Conservation (phyloP, 2,113 vertebrate species). For the Dissostichus mawsoni region DNA sequence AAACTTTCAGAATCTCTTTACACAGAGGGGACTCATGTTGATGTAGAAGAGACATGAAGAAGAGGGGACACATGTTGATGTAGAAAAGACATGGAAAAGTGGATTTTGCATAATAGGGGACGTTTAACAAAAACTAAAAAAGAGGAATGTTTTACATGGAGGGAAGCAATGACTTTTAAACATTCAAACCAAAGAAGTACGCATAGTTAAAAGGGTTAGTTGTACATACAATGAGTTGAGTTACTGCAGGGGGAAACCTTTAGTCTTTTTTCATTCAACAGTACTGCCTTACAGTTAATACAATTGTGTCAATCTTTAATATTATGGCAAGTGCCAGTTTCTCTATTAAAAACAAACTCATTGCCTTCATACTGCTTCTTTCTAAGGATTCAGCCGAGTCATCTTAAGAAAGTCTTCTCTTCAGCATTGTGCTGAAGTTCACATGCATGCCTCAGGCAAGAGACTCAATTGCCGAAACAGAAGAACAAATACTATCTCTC, state of each 20-base stretch:
- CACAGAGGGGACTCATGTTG: too few species aligned
- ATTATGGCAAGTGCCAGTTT: conserved; percentile 63
- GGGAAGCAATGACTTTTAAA: conserved; percentile 36
- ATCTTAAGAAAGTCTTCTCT: conserved; percentile 32
- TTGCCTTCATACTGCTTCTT: conserved; percentile 39
- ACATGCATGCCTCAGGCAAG: conserved; percentile 43
- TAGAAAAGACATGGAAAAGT: too few species aligned
- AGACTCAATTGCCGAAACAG: conserved; percentile 50
- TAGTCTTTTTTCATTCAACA: conserved; percentile 40
- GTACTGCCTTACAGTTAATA: conserved; percentile 70
- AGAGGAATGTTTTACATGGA: too few species aligned
- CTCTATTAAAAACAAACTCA: conserved; percentile 38
- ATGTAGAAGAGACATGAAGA: too few species aligned
- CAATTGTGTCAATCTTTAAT: conserved; percentile 54
- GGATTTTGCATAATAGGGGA: too few species aligned
- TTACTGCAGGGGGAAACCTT: conserved; percentile 24
- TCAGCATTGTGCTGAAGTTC: conserved; percentile 25
- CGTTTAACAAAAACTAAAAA: too few species aligned
- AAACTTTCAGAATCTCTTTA: too few species aligned
- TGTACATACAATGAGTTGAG: conserved; percentile 39
- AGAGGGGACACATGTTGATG: too few species aligned
- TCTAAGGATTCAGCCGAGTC: conserved; percentile 49
- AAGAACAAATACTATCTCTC: conserved; percentile 53
- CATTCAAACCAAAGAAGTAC: conserved; percentile 71
- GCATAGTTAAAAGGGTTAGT: conserved; percentile 7